phyloP scores from a whole-genome alignment of 2,888 invertebrate genomes.

The Harpalus rufipes region DNA sequence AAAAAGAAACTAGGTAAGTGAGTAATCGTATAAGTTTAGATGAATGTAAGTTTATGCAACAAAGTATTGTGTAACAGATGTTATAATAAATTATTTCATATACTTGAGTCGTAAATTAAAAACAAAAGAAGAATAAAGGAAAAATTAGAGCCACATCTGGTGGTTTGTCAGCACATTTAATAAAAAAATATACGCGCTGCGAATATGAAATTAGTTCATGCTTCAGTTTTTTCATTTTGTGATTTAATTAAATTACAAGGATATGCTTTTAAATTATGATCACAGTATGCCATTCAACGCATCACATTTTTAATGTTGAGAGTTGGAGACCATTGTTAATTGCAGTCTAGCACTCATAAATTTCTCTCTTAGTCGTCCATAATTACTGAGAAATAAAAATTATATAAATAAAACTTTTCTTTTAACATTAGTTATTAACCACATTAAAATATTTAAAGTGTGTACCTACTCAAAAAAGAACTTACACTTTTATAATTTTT shows the following conservation, averaged over 20 bases:
- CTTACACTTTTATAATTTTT: too few relatives aligned
- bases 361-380: not conserved
- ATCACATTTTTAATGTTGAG: constrained; percentile 4
- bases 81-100: constrained; percentile 62
- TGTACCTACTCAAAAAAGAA: too few relatives aligned
- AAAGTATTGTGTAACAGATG: constrained; percentile 55
- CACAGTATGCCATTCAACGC: constrained; percentile 25
- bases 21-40: constrained; percentile 50
- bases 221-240: constrained; percentile 48
- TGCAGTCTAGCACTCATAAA: not conserved
- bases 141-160: constrained; percentile 65
- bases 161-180: constrained; percentile 66
- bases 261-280: constrained; percentile 62
- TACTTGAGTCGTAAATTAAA: constrained; percentile 64
- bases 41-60: constrained; percentile 52
- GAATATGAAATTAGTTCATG: constrained; percentile 62
- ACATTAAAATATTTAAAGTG: too few relatives aligned
- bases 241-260: constrained; percentile 64
- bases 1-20: constrained; percentile 4
- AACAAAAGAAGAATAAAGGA: constrained; percentile 65
- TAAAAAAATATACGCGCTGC: constrained; percentile 61
- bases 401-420: not conserved
- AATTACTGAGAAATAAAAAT: not conserved
- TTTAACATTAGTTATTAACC: not conserved
- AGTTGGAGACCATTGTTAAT: not conserved